phyloP scores from a whole-genome alignment of 2,113 vertebrate genomes.

The Butorides virescens region DNA sequence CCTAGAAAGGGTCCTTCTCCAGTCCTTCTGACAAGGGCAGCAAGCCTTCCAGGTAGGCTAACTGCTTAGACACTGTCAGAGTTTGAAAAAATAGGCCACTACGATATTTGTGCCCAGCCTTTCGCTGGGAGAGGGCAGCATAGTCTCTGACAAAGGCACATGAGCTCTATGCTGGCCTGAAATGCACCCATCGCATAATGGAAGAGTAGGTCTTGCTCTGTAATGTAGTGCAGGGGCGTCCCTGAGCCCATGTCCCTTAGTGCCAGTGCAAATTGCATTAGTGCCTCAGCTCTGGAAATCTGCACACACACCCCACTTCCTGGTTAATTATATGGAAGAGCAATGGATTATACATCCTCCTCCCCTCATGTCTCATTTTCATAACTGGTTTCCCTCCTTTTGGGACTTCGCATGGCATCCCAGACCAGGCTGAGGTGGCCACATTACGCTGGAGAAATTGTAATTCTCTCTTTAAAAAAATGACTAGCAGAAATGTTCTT shows the following conservation, averaged over 20 bases:
- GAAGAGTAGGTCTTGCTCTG: neutral
- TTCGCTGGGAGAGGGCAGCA: neutral
- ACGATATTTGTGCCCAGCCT: neutral
- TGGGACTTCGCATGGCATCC: neutral
- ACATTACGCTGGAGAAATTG: neutral
- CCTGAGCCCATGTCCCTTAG: neutral
- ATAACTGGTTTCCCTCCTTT: neutral
- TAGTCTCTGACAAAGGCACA: neutral
- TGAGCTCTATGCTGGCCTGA: neutral
- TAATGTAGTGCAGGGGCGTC: fast-evolving
- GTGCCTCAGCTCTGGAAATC: constrained; percentile 6
- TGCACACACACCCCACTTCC: neutral
- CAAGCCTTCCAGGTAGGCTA: neutral
- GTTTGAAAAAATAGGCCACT: neutral
- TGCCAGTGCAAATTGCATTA: neutral
- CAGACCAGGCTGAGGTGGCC: neutral
- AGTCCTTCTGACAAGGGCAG: neutral
- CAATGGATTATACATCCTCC: neutral
- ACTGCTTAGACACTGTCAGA: neutral
- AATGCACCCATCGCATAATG: fast-evolving
- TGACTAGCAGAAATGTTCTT: neutral
- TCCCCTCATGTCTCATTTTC: neutral
- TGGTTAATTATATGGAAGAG: neutral
- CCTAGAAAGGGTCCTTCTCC: neutral
- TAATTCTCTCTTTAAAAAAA: neutral